A percentile compares a stretch with the other conserved stretches of the same genome.
These are phyloP conservation scores for Austrofundulus limnaeus DNA, from an alignment of 2,113 vertebrate species.

Conservation along the genomic window DNA sequence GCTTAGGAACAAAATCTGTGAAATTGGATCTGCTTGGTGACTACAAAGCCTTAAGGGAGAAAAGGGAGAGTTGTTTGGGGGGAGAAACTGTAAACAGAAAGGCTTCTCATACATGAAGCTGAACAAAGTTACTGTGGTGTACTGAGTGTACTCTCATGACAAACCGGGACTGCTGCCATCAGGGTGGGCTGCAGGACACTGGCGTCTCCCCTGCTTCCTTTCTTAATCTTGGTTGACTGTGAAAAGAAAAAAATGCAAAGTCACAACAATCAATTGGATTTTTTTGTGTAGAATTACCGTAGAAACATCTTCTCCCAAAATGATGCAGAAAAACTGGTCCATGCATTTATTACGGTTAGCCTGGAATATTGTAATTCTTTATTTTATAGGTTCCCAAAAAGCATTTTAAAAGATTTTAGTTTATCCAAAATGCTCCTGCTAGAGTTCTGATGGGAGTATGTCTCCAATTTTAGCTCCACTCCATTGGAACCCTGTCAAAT, in stretches of 20 bases:
- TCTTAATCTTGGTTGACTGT: conserved; percentile 98
- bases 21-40: conserved; percentile 9
- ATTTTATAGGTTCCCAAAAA: too few species aligned
- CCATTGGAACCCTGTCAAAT: too few species aligned
- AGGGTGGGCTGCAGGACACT: conserved; percentile 88
- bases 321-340: too few species aligned
- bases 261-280: not conserved
- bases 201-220: conserved; percentile 92
- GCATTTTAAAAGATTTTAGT: too few species aligned
- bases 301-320: too few species aligned
- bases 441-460: too few species aligned
- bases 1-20: conserved; percentile 1
- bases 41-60: not conserved
- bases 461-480: too few species aligned
- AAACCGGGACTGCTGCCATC: conserved; percentile 95
- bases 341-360: too few species aligned
- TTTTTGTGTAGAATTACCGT: not conserved
- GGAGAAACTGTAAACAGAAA: not conserved
- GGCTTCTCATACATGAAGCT: not conserved
- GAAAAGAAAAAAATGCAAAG: conserved; percentile 7
- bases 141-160: conserved; percentile 39
- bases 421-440: too few species aligned
- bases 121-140: conserved; percentile 12
- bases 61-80: not conserved
- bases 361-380: too few species aligned